Evolutionary conservation across 2,888 invertebrate genomes (phyloP), one percentile per base, ranked within the genome.

Genomic region (Busseola fusca): DNA sequence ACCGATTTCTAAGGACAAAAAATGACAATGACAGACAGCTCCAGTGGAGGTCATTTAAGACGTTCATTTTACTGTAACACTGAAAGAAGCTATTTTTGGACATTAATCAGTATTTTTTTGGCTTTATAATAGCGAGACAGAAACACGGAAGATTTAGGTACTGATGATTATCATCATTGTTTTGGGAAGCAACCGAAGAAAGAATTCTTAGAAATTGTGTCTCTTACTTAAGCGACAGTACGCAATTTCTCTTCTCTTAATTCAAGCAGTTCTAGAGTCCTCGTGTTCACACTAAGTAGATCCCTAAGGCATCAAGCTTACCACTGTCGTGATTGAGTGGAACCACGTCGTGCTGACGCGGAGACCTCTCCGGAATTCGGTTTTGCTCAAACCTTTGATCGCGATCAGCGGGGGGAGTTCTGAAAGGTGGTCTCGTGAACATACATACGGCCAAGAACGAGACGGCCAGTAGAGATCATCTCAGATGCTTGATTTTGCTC

Each of bases 31-130:
- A 48, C 60, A 75, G 84, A 81, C 74, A 52, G 69, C 74, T 72
- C 70, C 40, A 69, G 73, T 78, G 75, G 86, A 72, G 78, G 85
- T 74, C 68, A 66, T 64, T 69, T 52, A 65, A n/a, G 18, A 52
- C 58, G 58, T 63, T 48, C 5, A 34, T 57, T 21, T 56, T 37
- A 21, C 27, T 42, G 18, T 73, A n/a, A 70, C 3, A n/a, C 25
- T 14, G 25, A 58, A 52, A 79, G 74, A 50, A 59, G 0, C 42
- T 25, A 25, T 58, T 37, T 58, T 63, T 40, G 34, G 30, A 64
- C 60, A 56, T 56, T 40, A 45, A 37, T 58, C 30, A 30, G 21
- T n/a, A 45, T 14, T 30, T 37, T 56, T 58, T 30, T 37, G 30
- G 27, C 12, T 14, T 18, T 9, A 34, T n/a, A n/a, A 6, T 30